These are phyloP conservation scores for Pithys albifrons DNA, from an alignment of 2,113 vertebrate genomes.

Conservation along the genomic window DNA sequence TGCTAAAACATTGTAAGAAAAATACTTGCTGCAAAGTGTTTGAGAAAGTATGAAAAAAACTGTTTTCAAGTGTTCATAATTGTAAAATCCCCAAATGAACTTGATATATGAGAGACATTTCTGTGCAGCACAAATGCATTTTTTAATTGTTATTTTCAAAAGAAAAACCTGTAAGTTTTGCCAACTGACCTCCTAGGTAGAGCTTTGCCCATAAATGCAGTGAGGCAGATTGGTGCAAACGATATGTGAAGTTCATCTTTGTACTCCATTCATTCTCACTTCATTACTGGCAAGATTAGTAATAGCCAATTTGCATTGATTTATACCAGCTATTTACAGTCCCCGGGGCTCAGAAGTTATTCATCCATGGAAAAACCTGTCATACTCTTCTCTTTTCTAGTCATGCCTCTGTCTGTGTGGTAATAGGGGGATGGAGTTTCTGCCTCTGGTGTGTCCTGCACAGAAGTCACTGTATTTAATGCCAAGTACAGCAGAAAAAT, in stretches of 20 bases:
- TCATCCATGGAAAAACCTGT: constrained; percentile 6
- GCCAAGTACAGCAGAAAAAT: neutral
- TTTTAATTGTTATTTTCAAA: neutral
- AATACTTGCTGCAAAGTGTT: neutral
- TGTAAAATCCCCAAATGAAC: neutral
- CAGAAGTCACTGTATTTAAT: neutral
- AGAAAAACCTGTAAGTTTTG: neutral
- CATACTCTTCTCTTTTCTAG: neutral
- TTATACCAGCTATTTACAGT: constrained; percentile 4
- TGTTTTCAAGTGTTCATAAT: neutral
- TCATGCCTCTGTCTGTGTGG: neutral
- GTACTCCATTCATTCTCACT: neutral
- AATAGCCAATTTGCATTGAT: neutral
- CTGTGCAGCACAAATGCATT: neutral
- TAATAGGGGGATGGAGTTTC: neutral
- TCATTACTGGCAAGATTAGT: constrained; percentile 7
- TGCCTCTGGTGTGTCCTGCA: neutral
- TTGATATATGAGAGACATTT: neutral
- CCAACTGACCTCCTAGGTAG: neutral
- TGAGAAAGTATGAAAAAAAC: neutral
- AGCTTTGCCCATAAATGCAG: neutral
- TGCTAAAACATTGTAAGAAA: neutral
- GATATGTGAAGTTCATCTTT: constrained; percentile 4
- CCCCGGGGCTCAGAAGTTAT: neutral
- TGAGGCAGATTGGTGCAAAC: neutral